Base-by-base conservation (phyloP, 2,113 vertebrate species). In the Gobio gobio region DNA sequence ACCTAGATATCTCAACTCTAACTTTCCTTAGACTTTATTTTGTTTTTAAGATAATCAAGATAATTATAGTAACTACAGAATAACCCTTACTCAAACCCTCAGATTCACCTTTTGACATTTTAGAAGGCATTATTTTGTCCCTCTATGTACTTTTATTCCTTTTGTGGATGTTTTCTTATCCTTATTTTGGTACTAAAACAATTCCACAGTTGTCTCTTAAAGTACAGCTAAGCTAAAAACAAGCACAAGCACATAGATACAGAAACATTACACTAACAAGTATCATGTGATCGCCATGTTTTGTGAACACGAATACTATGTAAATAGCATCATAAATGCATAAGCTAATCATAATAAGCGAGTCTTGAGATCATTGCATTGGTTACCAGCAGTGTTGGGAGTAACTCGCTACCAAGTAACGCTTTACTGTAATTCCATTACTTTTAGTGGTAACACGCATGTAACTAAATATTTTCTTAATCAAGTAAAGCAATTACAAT, bases 1-100 rank as follows among this genome's bases (percentile, higher is more conserved):
- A 20, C 66, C 36, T 70, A 70, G 36, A 70, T 70, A 40, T 40
- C 66, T 70, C 40, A 70, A 70, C 66, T 43, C 2, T 12, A 10
- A 22, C 5, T 64, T 64, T 26, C n/a, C 26, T 64, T 26, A 33
- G 63, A 64, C 66, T 43, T 40, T 8, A 36, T 36, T 68, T 40
- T 70, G 66, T 70, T 70, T 40, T 70, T 40, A 22, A 70, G 66
- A 70, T 70, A 22, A 70, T 43, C 36, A 70, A 12, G 66, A 70
- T 70, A 43, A 70, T 70, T 70, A 70, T 70, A 70, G 36, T 70
- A 43, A 43, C 20, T n/a, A 22, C 10, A 20, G 29, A 70, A 70
- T 43, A 70, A 43, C 3, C 29, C 18, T 68, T 22, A 68, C 66
- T 40, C 18, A 70, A 43, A 40, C 20, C 18, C 18, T 43, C 36